Percentiles rank a stretch among this genome's conserved stretches.
phyloP scores from a whole-genome alignment of 2,888 invertebrate genomes.

The Thysanoteuthis rhombus region DNA sequence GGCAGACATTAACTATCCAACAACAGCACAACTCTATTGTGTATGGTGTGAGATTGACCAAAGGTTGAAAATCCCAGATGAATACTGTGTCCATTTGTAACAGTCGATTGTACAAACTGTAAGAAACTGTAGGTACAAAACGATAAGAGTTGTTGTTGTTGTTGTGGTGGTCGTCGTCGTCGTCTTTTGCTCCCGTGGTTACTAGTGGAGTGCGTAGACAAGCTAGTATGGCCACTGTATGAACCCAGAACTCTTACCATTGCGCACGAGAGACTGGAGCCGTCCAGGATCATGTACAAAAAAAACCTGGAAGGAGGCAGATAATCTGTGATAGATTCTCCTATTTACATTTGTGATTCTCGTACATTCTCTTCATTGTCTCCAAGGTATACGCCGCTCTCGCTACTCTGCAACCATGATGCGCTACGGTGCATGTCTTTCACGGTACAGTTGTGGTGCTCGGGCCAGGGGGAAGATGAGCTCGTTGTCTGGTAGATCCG shows the following conservation, averaged over 20 bases:
- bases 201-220: constrained; percentile 17
- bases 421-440: constrained; percentile 53
- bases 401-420: constrained; percentile 59
- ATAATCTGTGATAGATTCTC: constrained; percentile 15
- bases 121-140: neutral
- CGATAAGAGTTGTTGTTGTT: constrained; percentile 12
- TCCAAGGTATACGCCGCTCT: constrained; percentile 57
- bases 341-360: constrained; percentile 35
- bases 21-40: neutral
- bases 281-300: constrained; percentile 18
- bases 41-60: constrained; percentile 16
- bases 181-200: neutral
- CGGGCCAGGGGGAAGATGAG: constrained; percentile 33
- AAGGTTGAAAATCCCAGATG: neutral
- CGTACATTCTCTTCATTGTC: constrained; percentile 40
- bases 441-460: constrained; percentile 32
- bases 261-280: constrained; percentile 18
- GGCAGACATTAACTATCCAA: constrained; percentile 21
- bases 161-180: neutral
- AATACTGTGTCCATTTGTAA: constrained; percentile 25
- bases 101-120: neutral
- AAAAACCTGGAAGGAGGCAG: constrained; percentile 27
- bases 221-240: constrained; percentile 15
- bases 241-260: constrained; percentile 24
- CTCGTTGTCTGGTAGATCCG: constrained; percentile 33